Percentiles rank a stretch among this genome's conserved stretches.
Evolutionary conservation across 92 coral and sea anemone genomes (phyloP).

Genomic region (Porites evermanni): DNA sequence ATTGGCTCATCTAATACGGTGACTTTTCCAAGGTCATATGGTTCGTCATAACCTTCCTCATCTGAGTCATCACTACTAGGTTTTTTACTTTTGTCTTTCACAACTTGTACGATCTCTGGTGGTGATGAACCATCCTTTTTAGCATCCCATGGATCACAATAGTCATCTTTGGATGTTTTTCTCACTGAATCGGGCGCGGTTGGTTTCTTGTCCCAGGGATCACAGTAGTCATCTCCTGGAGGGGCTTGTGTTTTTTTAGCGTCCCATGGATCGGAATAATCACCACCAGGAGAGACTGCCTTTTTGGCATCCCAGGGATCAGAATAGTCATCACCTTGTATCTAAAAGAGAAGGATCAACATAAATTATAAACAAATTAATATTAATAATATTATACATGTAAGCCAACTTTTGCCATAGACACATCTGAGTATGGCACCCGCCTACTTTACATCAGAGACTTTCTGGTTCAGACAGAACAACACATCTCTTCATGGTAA

Average conservation of each 20-base stretch:
- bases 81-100: slow-evolving; percentile 21
- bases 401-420: too few relatives aligned
- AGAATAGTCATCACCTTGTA: slow-evolving; percentile 41
- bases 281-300: slow-evolving; percentile 64
- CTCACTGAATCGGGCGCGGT: slow-evolving; percentile 33
- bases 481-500: too few relatives aligned
- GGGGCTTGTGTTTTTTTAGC: slow-evolving; percentile 53
- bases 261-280: slow-evolving; percentile 91
- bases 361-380: too few relatives aligned
- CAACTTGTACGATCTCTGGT: not conserved
- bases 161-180: slow-evolving; percentile 76
- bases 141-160: slow-evolving; percentile 95
- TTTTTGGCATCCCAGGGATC: slow-evolving; percentile 70
- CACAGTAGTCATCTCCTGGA: slow-evolving; percentile 66
- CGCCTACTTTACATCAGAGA: too few relatives aligned
- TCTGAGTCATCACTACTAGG: slow-evolving; percentile 61
- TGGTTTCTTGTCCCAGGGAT: slow-evolving; percentile 79
- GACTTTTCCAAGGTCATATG: slow-evolving; percentile 88
- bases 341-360: not conserved
- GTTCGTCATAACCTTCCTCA: slow-evolving; percentile 82
- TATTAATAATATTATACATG: too few relatives aligned
- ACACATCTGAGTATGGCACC: too few relatives aligned
- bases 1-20: slow-evolving; percentile 81
- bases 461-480: too few relatives aligned
- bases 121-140: slow-evolving; percentile 27